These are phyloP conservation scores for Ceratoteleas bidentatus DNA, from an alignment of 1,140 invertebrate genomes.

Conservation along the genomic window DNA sequence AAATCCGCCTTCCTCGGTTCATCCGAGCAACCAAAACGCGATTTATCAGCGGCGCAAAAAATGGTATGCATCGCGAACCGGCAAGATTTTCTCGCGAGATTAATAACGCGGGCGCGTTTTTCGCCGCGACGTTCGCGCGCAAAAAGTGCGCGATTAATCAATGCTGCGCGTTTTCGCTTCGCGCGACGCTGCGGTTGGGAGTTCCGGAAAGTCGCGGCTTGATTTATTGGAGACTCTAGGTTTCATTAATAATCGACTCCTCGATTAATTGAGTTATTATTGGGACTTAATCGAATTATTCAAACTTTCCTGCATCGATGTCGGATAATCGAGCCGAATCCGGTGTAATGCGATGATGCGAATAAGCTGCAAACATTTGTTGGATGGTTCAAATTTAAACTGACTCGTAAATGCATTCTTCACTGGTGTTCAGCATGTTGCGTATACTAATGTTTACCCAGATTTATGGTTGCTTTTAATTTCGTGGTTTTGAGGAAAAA, in stretches of 20 bases:
- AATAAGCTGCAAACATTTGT: too few species aligned
- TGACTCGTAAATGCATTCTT: too few species aligned
- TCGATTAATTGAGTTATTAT: conserved; percentile 43
- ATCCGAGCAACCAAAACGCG: conserved; percentile 1
- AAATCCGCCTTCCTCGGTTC: too few species aligned
- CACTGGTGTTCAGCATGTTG: too few species aligned
- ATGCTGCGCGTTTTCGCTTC: conserved; percentile 5
- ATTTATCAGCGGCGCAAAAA: conserved; percentile 12
- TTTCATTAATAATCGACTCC: conserved; percentile 24
- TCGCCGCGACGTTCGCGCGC: background rate
- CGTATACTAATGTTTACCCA: too few species aligned
- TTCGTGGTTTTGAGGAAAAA: too few species aligned
- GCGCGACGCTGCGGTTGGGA: conserved; percentile 15
- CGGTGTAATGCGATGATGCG: too few species aligned
- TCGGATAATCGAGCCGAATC: too few species aligned
- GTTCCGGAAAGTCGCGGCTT: conserved; percentile 36
- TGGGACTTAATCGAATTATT: too few species aligned
- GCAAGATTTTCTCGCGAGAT: conserved; percentile 16
- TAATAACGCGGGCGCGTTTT: conserved; percentile 26
- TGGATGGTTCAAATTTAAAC: too few species aligned
- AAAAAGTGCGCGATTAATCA: conserved; percentile 28
- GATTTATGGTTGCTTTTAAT: too few species aligned
- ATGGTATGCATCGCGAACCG: background rate
- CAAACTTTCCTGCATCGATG: too few species aligned
- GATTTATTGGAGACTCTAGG: conserved; percentile 13